Conservation (phyloP, 1,140 invertebrate species). For the Apis florea region DNA sequence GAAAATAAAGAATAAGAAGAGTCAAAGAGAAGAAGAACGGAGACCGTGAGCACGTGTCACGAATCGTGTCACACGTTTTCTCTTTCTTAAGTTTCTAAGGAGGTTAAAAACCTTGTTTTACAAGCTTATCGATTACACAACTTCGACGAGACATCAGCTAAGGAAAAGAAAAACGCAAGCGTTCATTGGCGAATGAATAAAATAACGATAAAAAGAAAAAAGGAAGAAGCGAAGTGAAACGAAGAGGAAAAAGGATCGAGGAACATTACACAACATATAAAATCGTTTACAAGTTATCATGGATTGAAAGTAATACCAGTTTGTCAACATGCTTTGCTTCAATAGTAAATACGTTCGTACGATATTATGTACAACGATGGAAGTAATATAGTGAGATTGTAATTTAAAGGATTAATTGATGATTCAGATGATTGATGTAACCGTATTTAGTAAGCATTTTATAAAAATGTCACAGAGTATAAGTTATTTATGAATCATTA, state of each 20-base stretch:
- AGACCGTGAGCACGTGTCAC: constrained; percentile 41
- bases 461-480: no score
- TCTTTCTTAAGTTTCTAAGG: neutral
- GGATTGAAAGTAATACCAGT: constrained; percentile 29
- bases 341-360: constrained; percentile 18
- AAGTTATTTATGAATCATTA: no score
- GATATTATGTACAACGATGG: neutral
- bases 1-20: no score
- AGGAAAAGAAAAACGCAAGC: neutral
- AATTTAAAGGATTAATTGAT: neutral
- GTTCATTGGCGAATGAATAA: constrained; percentile 12
- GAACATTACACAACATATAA: constrained; percentile 40
- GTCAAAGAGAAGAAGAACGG: neutral
- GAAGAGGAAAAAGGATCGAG: constrained; percentile 15
- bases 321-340: constrained; percentile 2
- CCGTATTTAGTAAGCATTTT: no score
- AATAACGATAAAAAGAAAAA: neutral
- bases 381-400: neutral
- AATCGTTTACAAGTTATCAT: constrained; percentile 19
- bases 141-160: constrained; percentile 8
- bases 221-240: constrained; percentile 18
- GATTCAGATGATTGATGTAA: no score
- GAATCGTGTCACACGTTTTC: neutral
- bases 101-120: constrained; percentile 8
- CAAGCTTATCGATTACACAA: constrained; percentile 20